phyloP scores from a whole-genome alignment of 2,113 vertebrate genomes.

The Fukomys damarensis region DNA sequence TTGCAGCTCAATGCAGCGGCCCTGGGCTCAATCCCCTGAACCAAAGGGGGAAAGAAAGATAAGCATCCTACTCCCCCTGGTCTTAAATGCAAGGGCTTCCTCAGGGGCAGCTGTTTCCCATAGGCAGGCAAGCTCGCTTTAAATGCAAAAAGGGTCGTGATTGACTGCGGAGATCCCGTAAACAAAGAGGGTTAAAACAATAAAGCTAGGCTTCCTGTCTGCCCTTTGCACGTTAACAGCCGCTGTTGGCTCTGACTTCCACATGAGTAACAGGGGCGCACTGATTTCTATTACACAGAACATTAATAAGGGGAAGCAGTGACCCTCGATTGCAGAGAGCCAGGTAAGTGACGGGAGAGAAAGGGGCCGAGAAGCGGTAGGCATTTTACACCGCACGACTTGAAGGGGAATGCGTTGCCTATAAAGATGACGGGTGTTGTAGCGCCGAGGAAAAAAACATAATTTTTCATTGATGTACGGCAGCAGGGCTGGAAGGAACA shows the following conservation, averaged over 20 bases:
- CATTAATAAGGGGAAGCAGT: slow-evolving; percentile 80
- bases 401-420: slow-evolving; percentile 73
- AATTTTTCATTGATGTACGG: slow-evolving; percentile 86
- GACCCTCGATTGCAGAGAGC: slow-evolving; percentile 73
- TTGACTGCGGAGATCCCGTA: slow-evolving; percentile 51
- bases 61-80: not conserved
- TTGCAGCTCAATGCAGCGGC: not conserved
- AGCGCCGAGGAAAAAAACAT: slow-evolving; percentile 80
- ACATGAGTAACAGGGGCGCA: not conserved
- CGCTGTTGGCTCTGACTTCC: slow-evolving; percentile 60
- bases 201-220: slow-evolving; percentile 67
- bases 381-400: slow-evolving; percentile 70
- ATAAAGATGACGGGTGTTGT: slow-evolving; percentile 82
- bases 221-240: slow-evolving; percentile 35
- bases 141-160: not conserved
- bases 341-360: slow-evolving; percentile 76
- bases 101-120: not conserved
- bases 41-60: not conserved
- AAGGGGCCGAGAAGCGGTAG: slow-evolving; percentile 72
- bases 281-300: slow-evolving; percentile 78
- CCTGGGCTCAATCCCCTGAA: not conserved
- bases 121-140: not conserved
- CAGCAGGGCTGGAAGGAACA: slow-evolving; percentile 82
- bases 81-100: not conserved
- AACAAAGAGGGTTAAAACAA: slow-evolving; percentile 73